Conservation (phyloP, 2,113 vertebrate species). For the Calyptommatus sinebrachiatus region DNA sequence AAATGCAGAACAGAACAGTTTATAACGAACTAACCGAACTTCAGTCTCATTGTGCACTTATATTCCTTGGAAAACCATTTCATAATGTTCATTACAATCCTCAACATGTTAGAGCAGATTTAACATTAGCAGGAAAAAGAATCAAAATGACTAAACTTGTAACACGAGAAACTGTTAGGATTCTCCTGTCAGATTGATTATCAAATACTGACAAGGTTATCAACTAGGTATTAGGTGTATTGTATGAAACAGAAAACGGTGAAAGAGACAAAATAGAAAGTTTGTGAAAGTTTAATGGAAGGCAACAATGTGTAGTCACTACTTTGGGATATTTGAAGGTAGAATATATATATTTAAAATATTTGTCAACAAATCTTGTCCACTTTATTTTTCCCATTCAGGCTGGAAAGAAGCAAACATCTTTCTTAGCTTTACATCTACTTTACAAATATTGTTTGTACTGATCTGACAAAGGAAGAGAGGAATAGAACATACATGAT, state of each 20-base stretch:
- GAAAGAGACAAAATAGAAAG: background rate
- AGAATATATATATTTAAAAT: too few relatives aligned
- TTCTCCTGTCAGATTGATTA: background rate
- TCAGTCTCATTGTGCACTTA: slow-evolving; percentile 9
- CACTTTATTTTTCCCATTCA: too few relatives aligned
- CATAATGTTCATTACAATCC: slow-evolving; percentile 16
- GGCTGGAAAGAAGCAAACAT: too few relatives aligned
- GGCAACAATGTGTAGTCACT: too few relatives aligned
- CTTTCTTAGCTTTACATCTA: too few relatives aligned
- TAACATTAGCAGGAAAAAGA: slow-evolving; percentile 1
- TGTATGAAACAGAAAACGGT: background rate
- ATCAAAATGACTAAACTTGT: background rate
- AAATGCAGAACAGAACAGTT: slow-evolving; percentile 27
- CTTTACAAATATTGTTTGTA: background rate
- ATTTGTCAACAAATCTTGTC: too few relatives aligned
- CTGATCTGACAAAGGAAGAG: background rate
- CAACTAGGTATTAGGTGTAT: background rate
- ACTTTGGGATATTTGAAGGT: too few relatives aligned
- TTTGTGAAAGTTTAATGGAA: too few relatives aligned
- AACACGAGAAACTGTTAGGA: background rate
- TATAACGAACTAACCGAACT: slow-evolving; percentile 18
- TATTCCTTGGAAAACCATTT: slow-evolving; percentile 10
- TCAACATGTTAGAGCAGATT: background rate
- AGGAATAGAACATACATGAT: background rate
- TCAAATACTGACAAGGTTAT: background rate